These are phyloP conservation scores for Monomorium pharaonis DNA, from an alignment of 1,140 invertebrate species.

Conservation along the genomic window DNA sequence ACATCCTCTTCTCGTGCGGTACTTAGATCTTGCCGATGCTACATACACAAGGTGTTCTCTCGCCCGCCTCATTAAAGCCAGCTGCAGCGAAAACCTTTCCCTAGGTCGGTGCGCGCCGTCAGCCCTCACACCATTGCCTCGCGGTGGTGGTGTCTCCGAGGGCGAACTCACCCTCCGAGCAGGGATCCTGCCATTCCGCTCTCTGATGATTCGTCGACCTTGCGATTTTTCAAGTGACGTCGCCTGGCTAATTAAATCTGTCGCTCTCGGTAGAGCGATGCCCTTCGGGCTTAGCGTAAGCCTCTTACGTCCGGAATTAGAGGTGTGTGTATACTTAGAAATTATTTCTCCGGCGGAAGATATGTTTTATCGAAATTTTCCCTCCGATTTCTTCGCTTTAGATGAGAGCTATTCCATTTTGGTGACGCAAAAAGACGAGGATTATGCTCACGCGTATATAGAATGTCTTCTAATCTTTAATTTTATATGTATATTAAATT, in stretches of 20 bases:
- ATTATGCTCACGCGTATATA: neutral
- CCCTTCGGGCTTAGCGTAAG: conserved; percentile 58
- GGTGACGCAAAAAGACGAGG: neutral
- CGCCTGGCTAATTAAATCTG: conserved; percentile 71
- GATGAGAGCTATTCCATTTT: neutral
- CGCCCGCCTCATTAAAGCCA: conserved; percentile 65
- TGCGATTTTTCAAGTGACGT: conserved; percentile 71
- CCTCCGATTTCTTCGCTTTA: neutral
- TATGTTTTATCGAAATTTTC: neutral
- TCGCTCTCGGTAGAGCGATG: conserved; percentile 46
- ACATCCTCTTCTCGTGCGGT: conserved; percentile 43
- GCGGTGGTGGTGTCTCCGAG: neutral
- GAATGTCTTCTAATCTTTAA: neutral
- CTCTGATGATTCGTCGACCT: conserved; percentile 53
- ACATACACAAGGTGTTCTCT: conserved; percentile 57
- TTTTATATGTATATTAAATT: neutral
- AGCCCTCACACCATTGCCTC: conserved; percentile 7
- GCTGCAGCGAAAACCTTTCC: conserved; percentile 38
- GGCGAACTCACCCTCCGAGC: conserved; percentile 32
- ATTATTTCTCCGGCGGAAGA: conserved; percentile 35
- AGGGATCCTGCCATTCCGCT: neutral
- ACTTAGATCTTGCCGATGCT: conserved; percentile 57
- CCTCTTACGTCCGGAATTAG: conserved; percentile 54
- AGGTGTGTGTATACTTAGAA: conserved; percentile 21
- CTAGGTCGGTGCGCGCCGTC: neutral